Percentiles rank a stretch among this genome's conserved stretches.
Evolutionary conservation across 2,113 vertebrate species (phyloP).

Genomic region (Trachemys scripta): DNA sequence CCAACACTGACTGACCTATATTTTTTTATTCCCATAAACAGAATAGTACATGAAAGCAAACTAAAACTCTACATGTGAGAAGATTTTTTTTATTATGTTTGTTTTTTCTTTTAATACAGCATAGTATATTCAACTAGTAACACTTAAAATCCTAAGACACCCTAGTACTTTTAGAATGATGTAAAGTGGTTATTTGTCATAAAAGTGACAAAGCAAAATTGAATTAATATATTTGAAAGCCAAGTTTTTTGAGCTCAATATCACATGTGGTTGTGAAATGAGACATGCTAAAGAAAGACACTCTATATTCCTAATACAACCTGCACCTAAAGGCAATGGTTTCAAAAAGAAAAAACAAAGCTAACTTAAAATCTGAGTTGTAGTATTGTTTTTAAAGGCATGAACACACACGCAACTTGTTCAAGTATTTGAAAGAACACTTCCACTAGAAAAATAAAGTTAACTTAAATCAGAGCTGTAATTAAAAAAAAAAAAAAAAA

Average conservation of each 20-base stretch:
- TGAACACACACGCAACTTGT: neutral
- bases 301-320: neutral
- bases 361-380: neutral
- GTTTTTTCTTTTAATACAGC: neutral
- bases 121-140: neutral
- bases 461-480: neutral
- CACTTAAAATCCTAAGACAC: neutral
- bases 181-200: neutral
- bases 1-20: neutral
- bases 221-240: neutral
- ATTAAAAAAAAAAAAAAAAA: neutral
- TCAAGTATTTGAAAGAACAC: slow-evolving; percentile 45
- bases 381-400: slow-evolving; percentile 14
- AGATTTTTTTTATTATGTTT: neutral
- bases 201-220: neutral
- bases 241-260: neutral
- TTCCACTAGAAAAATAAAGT: neutral
- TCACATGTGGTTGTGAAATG: slow-evolving; percentile 3
- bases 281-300: neutral
- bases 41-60: neutral
- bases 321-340: neutral
- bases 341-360: neutral
- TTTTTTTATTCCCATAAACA: neutral
- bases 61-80: slow-evolving; percentile 16
- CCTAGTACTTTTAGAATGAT: neutral